Conservation (phyloP, 2,888 invertebrate genomes). For the Polyommatus iphigenia region DNA sequence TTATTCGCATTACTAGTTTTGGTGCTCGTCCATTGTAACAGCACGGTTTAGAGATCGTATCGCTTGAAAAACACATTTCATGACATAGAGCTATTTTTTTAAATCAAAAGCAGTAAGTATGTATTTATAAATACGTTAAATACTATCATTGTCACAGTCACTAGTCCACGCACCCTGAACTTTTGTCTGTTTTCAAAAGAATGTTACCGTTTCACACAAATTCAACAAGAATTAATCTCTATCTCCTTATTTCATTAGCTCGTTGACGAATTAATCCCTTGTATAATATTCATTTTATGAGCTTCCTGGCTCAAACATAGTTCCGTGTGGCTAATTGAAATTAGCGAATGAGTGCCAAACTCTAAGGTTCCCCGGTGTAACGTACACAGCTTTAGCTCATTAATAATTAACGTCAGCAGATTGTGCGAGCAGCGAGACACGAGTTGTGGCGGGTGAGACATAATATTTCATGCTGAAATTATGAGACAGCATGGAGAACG, state of each 20-base stretch:
- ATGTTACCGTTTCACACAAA: not conserved
- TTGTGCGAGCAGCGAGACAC: not conserved
- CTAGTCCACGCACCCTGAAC: too few species aligned
- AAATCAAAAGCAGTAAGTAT: too few species aligned
- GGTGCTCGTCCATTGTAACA: too few species aligned
- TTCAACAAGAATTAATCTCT: not conserved
- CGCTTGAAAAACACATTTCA: too few species aligned
- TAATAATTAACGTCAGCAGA: constrained; percentile 27
- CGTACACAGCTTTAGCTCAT: constrained; percentile 10
- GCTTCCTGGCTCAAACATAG: not conserved
- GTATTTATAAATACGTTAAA: too few species aligned
- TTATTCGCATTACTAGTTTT: too few species aligned
- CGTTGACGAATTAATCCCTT: not conserved
- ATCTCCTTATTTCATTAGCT: not conserved
- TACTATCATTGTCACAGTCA: too few species aligned
- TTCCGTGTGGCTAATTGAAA: constrained; percentile 5
- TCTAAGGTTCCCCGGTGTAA: constrained; percentile 19
- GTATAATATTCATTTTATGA: not conserved
- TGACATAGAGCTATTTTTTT: too few species aligned
- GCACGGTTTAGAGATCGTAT: too few species aligned
- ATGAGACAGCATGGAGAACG: not conserved
- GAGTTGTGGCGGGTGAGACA: not conserved
- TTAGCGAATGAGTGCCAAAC: constrained; percentile 13
- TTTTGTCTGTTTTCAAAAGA: too few species aligned
- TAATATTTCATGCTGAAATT: not conserved